A percentile compares a stretch with the other conserved stretches of the same genome.
Evolutionary conservation across 2,113 vertebrate genomes (phyloP).

Genomic region (Zootoca vivipara): DNA sequence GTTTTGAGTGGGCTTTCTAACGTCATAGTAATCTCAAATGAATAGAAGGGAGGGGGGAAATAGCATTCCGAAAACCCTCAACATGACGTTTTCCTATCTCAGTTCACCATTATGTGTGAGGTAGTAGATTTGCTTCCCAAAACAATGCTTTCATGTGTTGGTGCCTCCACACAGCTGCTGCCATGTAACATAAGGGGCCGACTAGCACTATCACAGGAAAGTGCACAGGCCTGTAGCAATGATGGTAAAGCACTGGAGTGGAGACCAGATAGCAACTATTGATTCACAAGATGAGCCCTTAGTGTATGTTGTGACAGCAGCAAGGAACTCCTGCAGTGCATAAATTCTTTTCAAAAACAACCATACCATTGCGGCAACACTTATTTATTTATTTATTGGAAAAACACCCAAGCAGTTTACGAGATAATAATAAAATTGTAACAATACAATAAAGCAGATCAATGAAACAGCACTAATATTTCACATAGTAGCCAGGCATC

Average conservation of each 20-base stretch:
- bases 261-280: not conserved
- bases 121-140: not conserved
- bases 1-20: not conserved
- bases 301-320: not conserved
- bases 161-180: not conserved
- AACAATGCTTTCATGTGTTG: not conserved
- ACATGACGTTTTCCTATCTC: not conserved
- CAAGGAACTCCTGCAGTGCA: not conserved
- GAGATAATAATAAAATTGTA: too few species aligned
- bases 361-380: not conserved
- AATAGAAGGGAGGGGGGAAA: not conserved
- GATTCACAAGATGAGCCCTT: not conserved
- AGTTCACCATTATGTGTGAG: not conserved
- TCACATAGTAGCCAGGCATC: too few species aligned
- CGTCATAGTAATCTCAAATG: not conserved
- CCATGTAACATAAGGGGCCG: too few species aligned
- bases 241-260: not conserved
- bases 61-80: constrained; percentile 41
- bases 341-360: not conserved
- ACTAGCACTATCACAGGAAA: not conserved
- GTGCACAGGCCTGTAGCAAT: too few species aligned
- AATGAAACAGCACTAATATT: too few species aligned
- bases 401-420: too few species aligned
- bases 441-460: too few species aligned
- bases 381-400: too few species aligned